Percentiles rank a stretch among this genome's conserved stretches.
These are phyloP conservation scores for Phoxinus dragarum DNA, from an alignment of 2,797 vertebrate genomes.

Conservation along the genomic window DNA sequence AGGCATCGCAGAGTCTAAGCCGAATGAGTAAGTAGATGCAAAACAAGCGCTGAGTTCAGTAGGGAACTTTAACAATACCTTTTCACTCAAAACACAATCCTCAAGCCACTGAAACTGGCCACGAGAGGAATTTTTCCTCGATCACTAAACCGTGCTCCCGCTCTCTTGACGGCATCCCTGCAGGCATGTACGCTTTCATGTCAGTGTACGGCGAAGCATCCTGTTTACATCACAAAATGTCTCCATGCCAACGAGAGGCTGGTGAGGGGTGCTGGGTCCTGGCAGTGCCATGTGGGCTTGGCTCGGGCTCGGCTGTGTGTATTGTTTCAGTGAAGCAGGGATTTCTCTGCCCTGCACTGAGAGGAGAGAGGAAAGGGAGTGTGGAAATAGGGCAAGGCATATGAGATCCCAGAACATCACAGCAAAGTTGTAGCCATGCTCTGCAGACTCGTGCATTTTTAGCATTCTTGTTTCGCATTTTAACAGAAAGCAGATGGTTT, in stretches of 20 bases:
- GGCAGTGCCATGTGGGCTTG: constrained; percentile 70
- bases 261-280: constrained; percentile 61
- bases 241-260: constrained; percentile 51
- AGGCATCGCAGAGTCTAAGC: constrained; percentile 41
- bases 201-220: constrained; percentile 37
- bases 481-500: constrained; percentile 41
- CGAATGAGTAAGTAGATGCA: constrained; percentile 60
- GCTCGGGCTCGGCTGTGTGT: constrained; percentile 55
- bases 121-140: constrained; percentile 11
- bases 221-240: constrained; percentile 66
- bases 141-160: neutral
- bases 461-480: constrained; percentile 43
- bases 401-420: constrained; percentile 33
- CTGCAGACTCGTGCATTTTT: constrained; percentile 41
- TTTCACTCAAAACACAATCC: constrained; percentile 44
- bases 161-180: constrained; percentile 1
- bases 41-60: constrained; percentile 27
- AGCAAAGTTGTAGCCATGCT: constrained; percentile 38
- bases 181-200: constrained; percentile 32
- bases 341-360: constrained; percentile 66
- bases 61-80: constrained; percentile 40
- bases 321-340: constrained; percentile 63
- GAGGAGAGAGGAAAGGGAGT: constrained; percentile 19
- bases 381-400: constrained; percentile 30
- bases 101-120: constrained; percentile 33